Percentiles rank a stretch among this genome's conserved stretches.
These are phyloP conservation scores for Neotoxoptera formosana DNA, from an alignment of 1,140 invertebrate species.

Conservation along the genomic window DNA sequence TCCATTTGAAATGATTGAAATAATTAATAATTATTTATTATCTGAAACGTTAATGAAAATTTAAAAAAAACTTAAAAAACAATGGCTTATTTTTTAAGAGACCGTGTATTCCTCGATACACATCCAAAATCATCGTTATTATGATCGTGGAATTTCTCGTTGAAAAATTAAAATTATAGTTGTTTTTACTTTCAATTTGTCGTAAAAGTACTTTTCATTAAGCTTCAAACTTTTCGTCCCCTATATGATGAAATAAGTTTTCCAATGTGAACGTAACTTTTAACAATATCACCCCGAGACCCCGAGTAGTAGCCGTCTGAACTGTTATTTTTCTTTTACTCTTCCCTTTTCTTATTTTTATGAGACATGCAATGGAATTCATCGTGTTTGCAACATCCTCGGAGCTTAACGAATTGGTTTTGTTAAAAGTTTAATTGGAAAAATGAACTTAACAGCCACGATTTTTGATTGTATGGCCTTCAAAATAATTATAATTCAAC, in stretches of 20 bases:
- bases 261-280: constrained; percentile 49
- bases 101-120: neutral
- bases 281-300: constrained; percentile 19
- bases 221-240: constrained; percentile 47
- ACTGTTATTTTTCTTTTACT: constrained; percentile 39
- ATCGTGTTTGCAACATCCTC: neutral
- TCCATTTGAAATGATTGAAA: neutral
- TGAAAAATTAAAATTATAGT: constrained; percentile 41
- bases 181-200: constrained; percentile 45
- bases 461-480: neutral
- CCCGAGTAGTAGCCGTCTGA: neutral
- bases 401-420: constrained; percentile 25
- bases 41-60: neutral
- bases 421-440: constrained; percentile 54
- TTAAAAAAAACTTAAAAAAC: neutral
- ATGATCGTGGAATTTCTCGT: neutral
- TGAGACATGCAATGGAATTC: constrained; percentile 26
- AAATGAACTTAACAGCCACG: constrained; percentile 5
- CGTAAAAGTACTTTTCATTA: constrained; percentile 52
- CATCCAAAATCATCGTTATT: neutral
- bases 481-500: constrained; percentile 30
- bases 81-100: neutral
- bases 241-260: constrained; percentile 53
- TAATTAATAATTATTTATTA: neutral
- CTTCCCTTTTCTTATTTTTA: constrained; percentile 8